Evolutionary conservation across 2,113 vertebrate species (phyloP).

Genomic region (Phaethornis superciliosus): DNA sequence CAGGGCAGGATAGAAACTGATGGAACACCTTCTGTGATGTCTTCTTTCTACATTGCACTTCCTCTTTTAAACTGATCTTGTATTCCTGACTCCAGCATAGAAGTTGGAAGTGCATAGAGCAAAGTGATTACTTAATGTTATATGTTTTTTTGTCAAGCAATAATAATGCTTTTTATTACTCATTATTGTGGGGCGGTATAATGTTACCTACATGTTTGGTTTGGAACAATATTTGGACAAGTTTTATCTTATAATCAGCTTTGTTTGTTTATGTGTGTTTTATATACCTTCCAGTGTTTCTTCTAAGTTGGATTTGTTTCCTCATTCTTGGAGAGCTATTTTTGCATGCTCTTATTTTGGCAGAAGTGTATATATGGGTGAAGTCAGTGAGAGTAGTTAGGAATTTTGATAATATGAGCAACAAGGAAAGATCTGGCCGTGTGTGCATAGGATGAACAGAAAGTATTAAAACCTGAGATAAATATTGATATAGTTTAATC

Average conservation of each 20-base stretch:
- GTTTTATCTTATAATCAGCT: not conserved
- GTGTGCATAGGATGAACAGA: not conserved
- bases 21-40: not conserved
- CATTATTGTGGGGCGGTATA: not conserved
- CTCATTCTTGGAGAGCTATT: not conserved
- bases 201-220: not conserved
- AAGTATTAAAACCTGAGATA: not conserved
- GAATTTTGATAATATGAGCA: not conserved
- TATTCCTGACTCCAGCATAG: not conserved
- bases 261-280: not conserved
- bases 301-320: not conserved
- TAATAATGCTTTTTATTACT: not conserved
- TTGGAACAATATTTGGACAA: not conserved
- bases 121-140: not conserved
- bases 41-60: not conserved
- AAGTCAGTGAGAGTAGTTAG: not conserved
- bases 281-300: not conserved
- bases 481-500: not conserved
- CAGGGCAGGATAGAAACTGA: not conserved
- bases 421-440: not conserved
- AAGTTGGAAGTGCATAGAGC: not conserved
- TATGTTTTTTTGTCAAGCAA: not conserved
- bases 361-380: not conserved
- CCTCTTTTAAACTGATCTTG: not conserved
- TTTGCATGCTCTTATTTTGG: not conserved